Percentiles rank a stretch among this genome's conserved stretches.
Evolutionary conservation across 2,888 invertebrate species (phyloP).

Genomic region (Xanthia icteritia): DNA sequence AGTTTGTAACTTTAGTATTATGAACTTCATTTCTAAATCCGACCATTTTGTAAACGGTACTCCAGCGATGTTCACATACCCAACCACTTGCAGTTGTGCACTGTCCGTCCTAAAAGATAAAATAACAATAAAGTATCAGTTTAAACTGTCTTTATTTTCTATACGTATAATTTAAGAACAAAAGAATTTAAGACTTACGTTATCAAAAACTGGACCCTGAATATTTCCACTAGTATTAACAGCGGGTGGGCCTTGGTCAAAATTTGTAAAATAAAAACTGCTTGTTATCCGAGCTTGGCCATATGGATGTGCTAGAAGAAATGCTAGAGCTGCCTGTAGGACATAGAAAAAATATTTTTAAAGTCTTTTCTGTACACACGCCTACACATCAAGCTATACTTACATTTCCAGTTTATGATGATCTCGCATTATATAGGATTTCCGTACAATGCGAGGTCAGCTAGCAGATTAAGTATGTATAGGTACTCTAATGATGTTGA

Average conservation of each 20-base stretch:
- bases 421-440: too few species aligned
- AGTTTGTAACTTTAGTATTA: conserved; percentile 89
- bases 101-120: conserved; percentile 3
- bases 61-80: conserved; percentile 95
- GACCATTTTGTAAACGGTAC: conserved; percentile 94
- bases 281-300: conserved; percentile 95
- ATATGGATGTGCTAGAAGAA: conserved; percentile 95
- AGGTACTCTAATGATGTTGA: background rate
- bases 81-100: conserved; percentile 9
- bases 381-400: too few species aligned
- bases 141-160: background rate
- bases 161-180: background rate
- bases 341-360: background rate
- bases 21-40: conserved; percentile 78
- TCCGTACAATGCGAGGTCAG: too few species aligned
- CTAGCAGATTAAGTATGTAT: background rate
- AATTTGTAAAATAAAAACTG: conserved; percentile 92
- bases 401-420: too few species aligned
- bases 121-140: background rate
- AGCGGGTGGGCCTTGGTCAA: conserved; percentile 92
- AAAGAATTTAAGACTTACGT: conserved; percentile 66
- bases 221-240: conserved; percentile 89
- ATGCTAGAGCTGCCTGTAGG: conserved; percentile 92
- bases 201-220: conserved; percentile 91
- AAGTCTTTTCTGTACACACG: too few species aligned